These are phyloP conservation scores for Petrolisthes cinctipes DNA, from an alignment of 2,888 invertebrate species.

Conservation along the genomic window DNA sequence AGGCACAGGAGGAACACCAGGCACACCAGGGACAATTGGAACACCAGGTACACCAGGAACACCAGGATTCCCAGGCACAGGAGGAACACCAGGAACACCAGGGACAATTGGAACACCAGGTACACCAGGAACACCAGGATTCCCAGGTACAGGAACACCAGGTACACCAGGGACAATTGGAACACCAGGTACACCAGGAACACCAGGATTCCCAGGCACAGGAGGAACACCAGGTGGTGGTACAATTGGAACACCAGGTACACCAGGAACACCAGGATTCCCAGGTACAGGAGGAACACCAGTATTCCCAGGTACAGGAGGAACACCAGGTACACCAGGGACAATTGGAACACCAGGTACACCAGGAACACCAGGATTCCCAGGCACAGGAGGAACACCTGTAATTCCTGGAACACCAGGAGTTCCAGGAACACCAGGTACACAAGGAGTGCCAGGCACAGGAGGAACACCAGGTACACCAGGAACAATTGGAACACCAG, in stretches of 20 bases:
- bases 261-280: background rate
- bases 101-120: background rate
- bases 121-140: background rate
- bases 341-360: background rate
- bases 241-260: background rate
- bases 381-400: background rate
- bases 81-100: too few species aligned
- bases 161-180: background rate
- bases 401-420: background rate
- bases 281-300: background rate
- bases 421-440: constrained; percentile 13
- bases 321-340: background rate
- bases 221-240: background rate
- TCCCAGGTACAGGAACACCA: background rate
- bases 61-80: too few species aligned
- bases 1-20: background rate
- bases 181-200: constrained; percentile 4
- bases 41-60: background rate
- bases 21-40: background rate
- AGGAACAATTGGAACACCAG: background rate
- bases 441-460: background rate
- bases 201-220: background rate
- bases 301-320: background rate
- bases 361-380: background rate
- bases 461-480: background rate